Percentiles rank a stretch among this genome's conserved stretches.
phyloP scores from a whole-genome alignment of 53 echinoderm and acorn worm genomes.

The Luidia sarsii region DNA sequence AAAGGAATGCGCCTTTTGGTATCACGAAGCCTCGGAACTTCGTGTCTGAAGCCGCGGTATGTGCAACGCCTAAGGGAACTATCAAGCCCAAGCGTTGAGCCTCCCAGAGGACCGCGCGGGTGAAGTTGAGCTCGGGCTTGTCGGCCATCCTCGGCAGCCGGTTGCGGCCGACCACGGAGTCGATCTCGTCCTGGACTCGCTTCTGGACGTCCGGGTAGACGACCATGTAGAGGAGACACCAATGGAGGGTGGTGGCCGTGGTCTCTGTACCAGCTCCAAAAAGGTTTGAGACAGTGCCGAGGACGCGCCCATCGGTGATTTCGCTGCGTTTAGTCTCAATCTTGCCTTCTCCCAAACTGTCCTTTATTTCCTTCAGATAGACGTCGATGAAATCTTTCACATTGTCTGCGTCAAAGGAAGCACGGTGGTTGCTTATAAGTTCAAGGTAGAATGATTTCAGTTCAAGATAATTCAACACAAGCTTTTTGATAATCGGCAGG shows the following conservation, averaged over 20 bases:
- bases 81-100: constrained; percentile 16
- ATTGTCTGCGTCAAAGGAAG: constrained; percentile 18
- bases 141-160: constrained; percentile 51
- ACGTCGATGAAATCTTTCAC: constrained; percentile 15
- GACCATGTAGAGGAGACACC: constrained; percentile 48
- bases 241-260: constrained; percentile 24
- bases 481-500: not conserved
- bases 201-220: constrained; percentile 41
- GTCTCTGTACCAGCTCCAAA: constrained; percentile 2
- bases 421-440: constrained; percentile 26
- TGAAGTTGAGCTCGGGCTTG: constrained; percentile 43
- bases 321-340: not conserved
- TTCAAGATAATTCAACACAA: not conserved
- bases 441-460: not conserved
- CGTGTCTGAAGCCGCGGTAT: not conserved
- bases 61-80: not conserved
- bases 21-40: not conserved
- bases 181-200: constrained; percentile 47
- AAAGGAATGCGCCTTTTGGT: not conserved
- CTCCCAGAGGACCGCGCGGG: constrained; percentile 44
- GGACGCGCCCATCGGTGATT: constrained; percentile 15
- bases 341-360: not conserved
- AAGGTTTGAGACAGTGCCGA: constrained; percentile 6
- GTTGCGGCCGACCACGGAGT: constrained; percentile 51
- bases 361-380: constrained; percentile 33